phyloP scores from a whole-genome alignment of 2,888 invertebrate genomes.

The Chymomyza fuscimana region DNA sequence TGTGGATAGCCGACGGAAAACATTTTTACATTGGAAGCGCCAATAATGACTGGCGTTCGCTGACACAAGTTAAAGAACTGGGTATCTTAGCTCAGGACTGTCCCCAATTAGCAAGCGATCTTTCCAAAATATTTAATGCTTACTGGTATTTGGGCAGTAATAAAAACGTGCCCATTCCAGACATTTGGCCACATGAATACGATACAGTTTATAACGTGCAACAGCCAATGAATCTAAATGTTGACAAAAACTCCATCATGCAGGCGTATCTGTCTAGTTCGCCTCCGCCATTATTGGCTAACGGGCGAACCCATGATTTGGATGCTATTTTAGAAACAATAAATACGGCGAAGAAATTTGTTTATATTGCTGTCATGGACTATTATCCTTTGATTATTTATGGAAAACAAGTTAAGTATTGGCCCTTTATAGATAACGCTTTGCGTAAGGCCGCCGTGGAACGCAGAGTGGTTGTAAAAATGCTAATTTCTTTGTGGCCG shows the following conservation, averaged over 20 bases:
- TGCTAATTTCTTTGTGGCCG: slow-evolving; percentile 94
- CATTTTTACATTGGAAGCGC: slow-evolving; percentile 98
- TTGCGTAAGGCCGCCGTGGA: slow-evolving; percentile 92
- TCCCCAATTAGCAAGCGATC: slow-evolving; percentile 79
- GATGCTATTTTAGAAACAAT: slow-evolving; percentile 92
- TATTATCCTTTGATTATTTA: slow-evolving; percentile 92
- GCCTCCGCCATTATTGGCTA: slow-evolving; percentile 90
- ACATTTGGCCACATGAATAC: slow-evolving; percentile 86
- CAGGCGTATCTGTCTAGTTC: slow-evolving; percentile 89
- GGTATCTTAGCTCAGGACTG: slow-evolving; percentile 85
- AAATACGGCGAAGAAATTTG: slow-evolving; percentile 88
- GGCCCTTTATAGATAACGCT: slow-evolving; percentile 96
- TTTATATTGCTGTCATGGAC: slow-evolving; percentile 98
- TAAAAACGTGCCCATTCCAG: slow-evolving; percentile 85
- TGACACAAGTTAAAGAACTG: slow-evolving; percentile 92
- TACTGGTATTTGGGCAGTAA: slow-evolving; percentile 93
- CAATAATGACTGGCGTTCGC: slow-evolving; percentile 98
- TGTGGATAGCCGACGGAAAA: slow-evolving; percentile 93
- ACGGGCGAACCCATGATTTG: slow-evolving; percentile 90
- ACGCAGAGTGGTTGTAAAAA: slow-evolving; percentile 86
- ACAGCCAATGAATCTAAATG: slow-evolving; percentile 85
- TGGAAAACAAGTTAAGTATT: slow-evolving; percentile 87
- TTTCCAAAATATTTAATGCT: slow-evolving; percentile 93
- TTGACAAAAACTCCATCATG: slow-evolving; percentile 82
- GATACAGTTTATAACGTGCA: slow-evolving; percentile 86